A percentile compares a stretch with the other conserved stretches of the same genome.
Evolutionary conservation across 2,113 vertebrate species (phyloP).

Genomic region (Neogobius melanostomus): DNA sequence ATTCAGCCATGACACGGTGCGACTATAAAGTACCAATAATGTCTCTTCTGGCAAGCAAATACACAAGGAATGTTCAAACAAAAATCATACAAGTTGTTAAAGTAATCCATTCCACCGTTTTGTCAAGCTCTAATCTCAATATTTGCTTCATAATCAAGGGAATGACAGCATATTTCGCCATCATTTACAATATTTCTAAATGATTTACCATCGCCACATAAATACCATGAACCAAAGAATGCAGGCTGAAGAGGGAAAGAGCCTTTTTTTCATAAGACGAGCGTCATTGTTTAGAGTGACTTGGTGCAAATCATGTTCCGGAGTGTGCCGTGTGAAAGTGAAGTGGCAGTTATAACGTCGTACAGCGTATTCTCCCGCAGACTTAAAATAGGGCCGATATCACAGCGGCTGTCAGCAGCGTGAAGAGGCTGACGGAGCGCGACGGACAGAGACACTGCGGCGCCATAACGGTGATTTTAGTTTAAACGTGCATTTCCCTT

Average conservation of each 20-base stretch:
- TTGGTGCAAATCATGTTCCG: slow-evolving; percentile 29
- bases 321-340: slow-evolving; percentile 24
- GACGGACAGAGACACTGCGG: not conserved
- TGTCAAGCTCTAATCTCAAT: not conserved
- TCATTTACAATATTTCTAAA: not conserved
- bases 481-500: too few species aligned
- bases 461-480: too few species aligned
- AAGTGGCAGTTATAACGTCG: slow-evolving; percentile 30
- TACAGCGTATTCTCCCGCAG: slow-evolving; percentile 32
- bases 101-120: too few species aligned
- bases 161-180: not conserved
- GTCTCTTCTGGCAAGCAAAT: too few species aligned
- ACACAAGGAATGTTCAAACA: too few species aligned
- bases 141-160: not conserved
- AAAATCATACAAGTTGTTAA: too few species aligned
- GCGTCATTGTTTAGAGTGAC: slow-evolving; percentile 39
- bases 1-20: too few species aligned
- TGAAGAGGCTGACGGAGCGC: slow-evolving; percentile 43
- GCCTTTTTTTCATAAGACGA: slow-evolving; percentile 33
- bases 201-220: not conserved
- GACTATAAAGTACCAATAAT: too few species aligned
- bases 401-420: slow-evolving; percentile 66
- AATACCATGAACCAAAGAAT: not conserved
- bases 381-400: slow-evolving; percentile 64
- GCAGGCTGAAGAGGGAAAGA: slow-evolving; percentile 2